These are phyloP conservation scores for Chitala chitala DNA, from an alignment of 2,113 vertebrate genomes.

Conservation along the genomic window DNA sequence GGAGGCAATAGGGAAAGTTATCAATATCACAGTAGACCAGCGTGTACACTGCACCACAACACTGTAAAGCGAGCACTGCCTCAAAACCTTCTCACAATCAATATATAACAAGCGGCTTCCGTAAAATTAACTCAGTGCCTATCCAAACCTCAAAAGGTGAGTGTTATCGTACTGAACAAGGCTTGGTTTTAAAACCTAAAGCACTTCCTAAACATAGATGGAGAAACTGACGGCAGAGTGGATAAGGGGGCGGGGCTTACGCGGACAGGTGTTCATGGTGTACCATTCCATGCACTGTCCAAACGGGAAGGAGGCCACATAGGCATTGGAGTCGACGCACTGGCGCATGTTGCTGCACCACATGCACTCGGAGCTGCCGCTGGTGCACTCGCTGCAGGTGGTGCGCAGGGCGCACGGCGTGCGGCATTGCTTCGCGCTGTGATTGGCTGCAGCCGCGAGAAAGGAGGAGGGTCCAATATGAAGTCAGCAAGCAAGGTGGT, in stretches of 20 bases:
- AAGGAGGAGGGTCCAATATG: background rate
- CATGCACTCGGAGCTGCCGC: conserved; percentile 95
- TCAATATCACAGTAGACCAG: background rate
- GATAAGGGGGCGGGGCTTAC: conserved; percentile 51
- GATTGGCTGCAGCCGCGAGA: conserved; percentile 69
- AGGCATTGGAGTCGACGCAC: conserved; percentile 95
- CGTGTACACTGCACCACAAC: too few species aligned
- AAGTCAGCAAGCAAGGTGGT: too few species aligned
- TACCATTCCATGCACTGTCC: conserved; percentile 99
- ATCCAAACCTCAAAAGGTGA: too few species aligned
- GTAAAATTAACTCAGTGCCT: too few species aligned
- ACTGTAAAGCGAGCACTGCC: too few species aligned
- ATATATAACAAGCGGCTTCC: too few species aligned
- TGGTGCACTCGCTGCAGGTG: conserved; percentile 84
- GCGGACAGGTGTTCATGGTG: conserved; percentile 89
- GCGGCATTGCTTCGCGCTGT: conserved; percentile 93
- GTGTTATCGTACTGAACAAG: too few species aligned
- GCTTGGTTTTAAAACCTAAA: background rate
- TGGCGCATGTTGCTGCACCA: conserved; percentile 99
- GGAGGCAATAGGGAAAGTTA: background rate
- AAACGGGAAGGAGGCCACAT: conserved; percentile 95
- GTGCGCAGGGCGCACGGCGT: conserved; percentile 79
- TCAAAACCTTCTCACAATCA: too few species aligned
- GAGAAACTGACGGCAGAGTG: background rate
- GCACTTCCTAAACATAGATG: background rate